Conservation (phyloP, 2,113 vertebrate genomes). For the Bubo bubo region DNA sequence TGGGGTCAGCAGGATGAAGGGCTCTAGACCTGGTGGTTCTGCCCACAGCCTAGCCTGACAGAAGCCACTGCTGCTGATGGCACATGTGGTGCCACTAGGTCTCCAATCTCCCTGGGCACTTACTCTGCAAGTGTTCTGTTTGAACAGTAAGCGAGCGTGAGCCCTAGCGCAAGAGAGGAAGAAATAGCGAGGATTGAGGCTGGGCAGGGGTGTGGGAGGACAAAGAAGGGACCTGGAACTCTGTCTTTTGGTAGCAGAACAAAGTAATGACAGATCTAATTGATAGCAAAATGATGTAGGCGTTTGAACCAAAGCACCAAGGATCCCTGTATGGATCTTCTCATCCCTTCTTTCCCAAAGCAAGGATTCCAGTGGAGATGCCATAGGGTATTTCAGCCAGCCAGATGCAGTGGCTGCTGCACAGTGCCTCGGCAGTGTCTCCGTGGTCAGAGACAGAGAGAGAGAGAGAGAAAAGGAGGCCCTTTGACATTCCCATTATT, state of each 20-base stretch:
- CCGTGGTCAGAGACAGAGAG: not conserved
- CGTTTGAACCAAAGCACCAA: not conserved
- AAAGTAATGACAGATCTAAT: not conserved
- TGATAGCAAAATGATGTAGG: not conserved
- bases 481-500: not conserved
- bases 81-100: not conserved
- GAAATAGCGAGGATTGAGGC: not conserved
- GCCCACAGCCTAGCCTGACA: not conserved
- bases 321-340: not conserved
- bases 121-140: not conserved
- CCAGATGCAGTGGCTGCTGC: not conserved
- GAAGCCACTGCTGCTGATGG: not conserved
- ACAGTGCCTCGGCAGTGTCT: not conserved
- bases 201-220: not conserved
- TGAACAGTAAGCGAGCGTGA: rapidly evolving
- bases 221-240: not conserved
- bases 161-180: not conserved
- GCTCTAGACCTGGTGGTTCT: not conserved
- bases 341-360: not conserved
- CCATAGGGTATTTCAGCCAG: not conserved
- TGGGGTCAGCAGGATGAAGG: not conserved
- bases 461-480: not conserved
- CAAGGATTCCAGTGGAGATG: not conserved
- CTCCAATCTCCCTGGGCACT: rapidly evolving
- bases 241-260: not conserved